Conservation (phyloP, 2,888 invertebrate species). For the Nomada fucata region DNA sequence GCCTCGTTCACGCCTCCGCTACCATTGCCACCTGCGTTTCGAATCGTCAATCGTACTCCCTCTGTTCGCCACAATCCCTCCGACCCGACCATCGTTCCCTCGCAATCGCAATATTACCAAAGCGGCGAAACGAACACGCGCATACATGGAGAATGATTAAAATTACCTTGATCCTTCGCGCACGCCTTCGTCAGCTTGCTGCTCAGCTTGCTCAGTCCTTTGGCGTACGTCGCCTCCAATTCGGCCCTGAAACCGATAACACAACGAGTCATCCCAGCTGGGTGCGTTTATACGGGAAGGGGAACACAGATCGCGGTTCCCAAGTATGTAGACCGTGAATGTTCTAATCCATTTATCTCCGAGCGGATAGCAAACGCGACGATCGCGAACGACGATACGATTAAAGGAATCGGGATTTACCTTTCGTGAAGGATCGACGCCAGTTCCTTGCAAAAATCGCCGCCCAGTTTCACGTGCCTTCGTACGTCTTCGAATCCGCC, state of each 20-base stretch:
- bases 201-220: conserved; percentile 94
- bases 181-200: conserved; percentile 93
- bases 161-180: conserved; percentile 84
- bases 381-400: too few species aligned
- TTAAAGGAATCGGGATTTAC: conserved; percentile 85
- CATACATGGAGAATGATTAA: too few species aligned
- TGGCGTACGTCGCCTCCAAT: conserved; percentile 95
- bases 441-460: conserved; percentile 97
- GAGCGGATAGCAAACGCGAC: too few species aligned
- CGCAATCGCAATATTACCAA: too few species aligned
- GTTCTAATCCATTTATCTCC: too few species aligned
- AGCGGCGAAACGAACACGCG: not conserved
- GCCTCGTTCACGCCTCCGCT: conserved; percentile 93
- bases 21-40: conserved; percentile 86
- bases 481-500: conserved; percentile 97
- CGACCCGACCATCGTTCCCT: too few species aligned
- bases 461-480: conserved; percentile 96
- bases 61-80: too few species aligned
- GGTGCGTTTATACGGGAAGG: not conserved
- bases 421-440: conserved; percentile 95
- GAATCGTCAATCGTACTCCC: conserved; percentile 20
- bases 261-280: not conserved
- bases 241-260: conserved; percentile 89
- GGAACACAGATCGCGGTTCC: too few species aligned
- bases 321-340: too few species aligned